Evolutionary conservation across 2,113 vertebrate species (phyloP), one percentile per base, ranked within the genome.

Genomic region (Chitala chitala): DNA sequence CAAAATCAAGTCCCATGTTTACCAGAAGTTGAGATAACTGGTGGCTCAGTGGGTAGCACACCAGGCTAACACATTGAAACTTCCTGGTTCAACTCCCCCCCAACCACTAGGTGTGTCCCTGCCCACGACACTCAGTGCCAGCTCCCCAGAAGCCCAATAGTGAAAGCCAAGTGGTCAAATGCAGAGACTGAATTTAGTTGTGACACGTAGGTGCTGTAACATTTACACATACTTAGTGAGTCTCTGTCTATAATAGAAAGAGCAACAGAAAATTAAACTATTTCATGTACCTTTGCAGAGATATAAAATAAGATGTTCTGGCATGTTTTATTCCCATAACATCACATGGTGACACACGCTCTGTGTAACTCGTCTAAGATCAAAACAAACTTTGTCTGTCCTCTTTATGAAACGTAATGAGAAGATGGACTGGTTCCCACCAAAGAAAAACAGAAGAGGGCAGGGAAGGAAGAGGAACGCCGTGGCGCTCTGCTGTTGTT

Each of bases 361-460:
- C 38, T 26, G n/a, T 24, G 63, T 26, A 24, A 8, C 38, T 9
- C 15, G 40, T 22, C 10, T 42, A 36, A 64, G 20, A 64, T 15
- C 36, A 64, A 33, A 42, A 42, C 31, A 38, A 20, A 64, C 1
- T 17, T 40, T 40, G 33, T 65, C 40, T 65, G 5, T 12, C 38
- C 5, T 9, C 7, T n/a, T 0, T 2, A 24, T 40, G 63, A 40
- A 65, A 20, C 4, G 15, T 8, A 36, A 42, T n/a, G n/a, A 40
- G 42, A 5, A 9, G 12, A 65, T 17, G 22, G n/a, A 9, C 12
- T 4, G 36, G 3, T 22, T 40, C 22, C 3, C 42, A 22, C 53
- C 71, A 69, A 81, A 84, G 63, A 79, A 70, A 61, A 76, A 64
- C 29, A 78, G 69, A 82, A 79, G 1, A 75, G 64, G 51, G 75